Base-by-base conservation (phyloP, 2,888 invertebrate species). In the Clostera curtula region DNA sequence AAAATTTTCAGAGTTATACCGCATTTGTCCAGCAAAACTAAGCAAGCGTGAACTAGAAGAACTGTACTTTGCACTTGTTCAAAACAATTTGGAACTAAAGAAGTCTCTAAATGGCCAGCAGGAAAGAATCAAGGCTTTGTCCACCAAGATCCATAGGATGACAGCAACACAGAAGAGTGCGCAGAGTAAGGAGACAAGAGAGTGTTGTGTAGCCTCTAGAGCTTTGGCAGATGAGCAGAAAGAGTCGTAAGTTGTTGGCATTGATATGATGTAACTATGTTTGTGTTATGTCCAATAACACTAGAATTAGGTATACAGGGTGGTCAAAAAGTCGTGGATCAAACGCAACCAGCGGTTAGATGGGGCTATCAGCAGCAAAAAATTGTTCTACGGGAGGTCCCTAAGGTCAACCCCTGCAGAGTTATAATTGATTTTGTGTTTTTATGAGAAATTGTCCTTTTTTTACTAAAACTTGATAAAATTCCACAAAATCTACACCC, bases 31-130 rank as follows among this genome's bases (percentile, higher is more conserved):
- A 4, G 74, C 85, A 26, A 88, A 88, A 57, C 71, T 90, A 42
- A 86, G 83, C 37, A 86, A 88, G 34, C 83, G 79, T 28, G 88
- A 90, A 30, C 62, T 91, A 22, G 90, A 91, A 56, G 90, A 91
- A 56, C 77, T 87, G 14, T 90, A 89, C 61, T 85, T 88, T 42
- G 73, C 85, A 3, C 43, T 89, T 20, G 66, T 88, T 27, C 89
- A 90, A 23, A 88, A 87, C 38, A 86, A 89, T 43, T 54, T 85
- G 23, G 71, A 85, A 7, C 57, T 91, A 22, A 91, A 91, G 50
- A 88, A 86, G 51, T 82, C 87, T 27, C 72, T 87, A 2, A 85
- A 89, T 26, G 66, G 67, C 15, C 89, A 90, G 42, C 85, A 86
- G 29, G 90, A 90, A 2, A 67, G 62, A 34, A 59, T 79, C 5